Conservation (phyloP, 2,888 invertebrate genomes). For the Cheilosia variabilis region DNA sequence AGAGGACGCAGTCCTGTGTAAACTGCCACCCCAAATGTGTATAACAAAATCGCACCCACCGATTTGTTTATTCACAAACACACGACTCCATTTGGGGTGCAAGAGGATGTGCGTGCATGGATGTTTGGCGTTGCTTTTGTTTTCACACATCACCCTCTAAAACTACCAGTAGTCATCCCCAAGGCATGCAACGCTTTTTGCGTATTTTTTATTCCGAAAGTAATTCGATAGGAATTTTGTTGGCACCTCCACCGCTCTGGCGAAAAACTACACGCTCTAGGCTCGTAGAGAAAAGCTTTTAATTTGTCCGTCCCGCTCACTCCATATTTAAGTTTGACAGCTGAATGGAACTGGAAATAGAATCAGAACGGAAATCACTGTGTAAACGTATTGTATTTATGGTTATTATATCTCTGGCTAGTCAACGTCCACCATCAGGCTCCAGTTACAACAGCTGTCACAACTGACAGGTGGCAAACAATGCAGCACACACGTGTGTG, state of each 20-base stretch:
- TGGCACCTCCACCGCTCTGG: constrained; percentile 5
- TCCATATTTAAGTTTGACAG: constrained; percentile 33
- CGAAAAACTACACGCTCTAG: constrained; percentile 44
- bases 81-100: constrained; percentile 14
- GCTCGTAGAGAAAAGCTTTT: constrained; percentile 61
- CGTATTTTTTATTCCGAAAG: constrained; percentile 51
- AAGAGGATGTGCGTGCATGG: constrained; percentile 50
- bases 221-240: constrained; percentile 69
- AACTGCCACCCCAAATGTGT: neutral
- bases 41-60: constrained; percentile 43
- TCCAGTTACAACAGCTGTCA: constrained; percentile 12
- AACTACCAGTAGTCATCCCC: neutral
- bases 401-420: constrained; percentile 46
- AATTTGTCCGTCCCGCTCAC: constrained; percentile 26
- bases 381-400: constrained; percentile 67
- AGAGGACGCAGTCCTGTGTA: constrained; percentile 6
- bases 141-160: constrained; percentile 32
- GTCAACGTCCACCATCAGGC: constrained; percentile 7
- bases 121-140: constrained; percentile 53
- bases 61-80: constrained; percentile 72
- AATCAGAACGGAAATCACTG: constrained; percentile 64
- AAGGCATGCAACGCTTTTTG: constrained; percentile 64
- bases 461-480: constrained; percentile 70
- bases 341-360: constrained; percentile 64
- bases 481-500: constrained; percentile 57